Conservation (phyloP, 2,113 vertebrate genomes). For the Nothocercus julius region DNA sequence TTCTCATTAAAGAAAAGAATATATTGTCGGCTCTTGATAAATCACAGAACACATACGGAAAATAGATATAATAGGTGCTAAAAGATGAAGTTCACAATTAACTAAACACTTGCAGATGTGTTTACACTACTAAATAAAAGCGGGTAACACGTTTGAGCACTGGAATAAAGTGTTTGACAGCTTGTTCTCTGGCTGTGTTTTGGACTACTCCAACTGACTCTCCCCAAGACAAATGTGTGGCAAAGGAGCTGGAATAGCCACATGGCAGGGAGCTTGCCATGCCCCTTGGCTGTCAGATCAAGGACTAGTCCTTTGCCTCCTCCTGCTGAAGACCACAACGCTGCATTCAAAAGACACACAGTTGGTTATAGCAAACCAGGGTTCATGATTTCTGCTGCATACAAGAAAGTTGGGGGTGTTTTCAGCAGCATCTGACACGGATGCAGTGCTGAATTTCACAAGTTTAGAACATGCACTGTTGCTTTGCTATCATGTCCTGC, state of each 20-base stretch:
- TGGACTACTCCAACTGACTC: background rate
- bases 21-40: background rate
- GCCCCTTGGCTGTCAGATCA: fast-evolving
- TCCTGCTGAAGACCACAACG: background rate
- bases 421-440: background rate
- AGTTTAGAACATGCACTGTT: background rate
- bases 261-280: background rate
- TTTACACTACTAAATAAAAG: background rate
- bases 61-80: background rate
- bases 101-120: background rate
- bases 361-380: background rate
- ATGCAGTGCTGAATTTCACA: background rate
- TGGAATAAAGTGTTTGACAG: background rate
- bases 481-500: background rate
- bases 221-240: background rate
- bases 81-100: background rate
- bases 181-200: background rate
- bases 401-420: fast-evolving
- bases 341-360: background rate
- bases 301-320: background rate
- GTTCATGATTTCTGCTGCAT: background rate
- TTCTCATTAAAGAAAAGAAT: background rate
- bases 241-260: background rate
- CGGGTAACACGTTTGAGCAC: background rate
- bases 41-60: fast-evolving